A percentile compares a stretch with the other conserved stretches of the same genome.
These are phyloP conservation scores for Nothoprocta pentlandii DNA, from an alignment of 2,113 vertebrate genomes.

Conservation along the genomic window DNA sequence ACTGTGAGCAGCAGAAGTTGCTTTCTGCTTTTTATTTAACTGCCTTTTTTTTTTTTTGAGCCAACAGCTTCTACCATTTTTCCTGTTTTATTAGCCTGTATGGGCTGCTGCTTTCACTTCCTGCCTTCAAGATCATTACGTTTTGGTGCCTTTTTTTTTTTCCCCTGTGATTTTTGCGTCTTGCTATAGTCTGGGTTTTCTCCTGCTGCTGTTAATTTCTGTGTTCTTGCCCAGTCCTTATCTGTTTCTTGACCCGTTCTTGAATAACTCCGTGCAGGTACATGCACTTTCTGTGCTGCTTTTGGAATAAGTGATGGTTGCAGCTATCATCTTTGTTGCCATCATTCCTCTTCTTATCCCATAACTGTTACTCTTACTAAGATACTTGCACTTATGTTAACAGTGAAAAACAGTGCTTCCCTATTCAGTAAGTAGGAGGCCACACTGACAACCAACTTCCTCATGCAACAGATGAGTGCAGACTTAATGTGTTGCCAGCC, in stretches of 20 bases:
- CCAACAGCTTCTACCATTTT: background rate
- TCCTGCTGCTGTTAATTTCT: background rate
- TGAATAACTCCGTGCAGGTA: background rate
- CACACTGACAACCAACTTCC: background rate
- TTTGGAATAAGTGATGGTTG: background rate
- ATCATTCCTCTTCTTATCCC: background rate
- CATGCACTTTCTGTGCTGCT: background rate
- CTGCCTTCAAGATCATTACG: background rate
- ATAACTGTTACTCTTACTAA: rapidly evolving
- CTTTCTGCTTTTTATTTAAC: background rate
- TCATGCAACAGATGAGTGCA: rapidly evolving
- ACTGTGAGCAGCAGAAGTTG: background rate
- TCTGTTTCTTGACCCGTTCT: background rate
- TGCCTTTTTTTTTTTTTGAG: background rate
- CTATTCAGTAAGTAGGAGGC: background rate
- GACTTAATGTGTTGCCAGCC: rapidly evolving
- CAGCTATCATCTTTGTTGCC: background rate
- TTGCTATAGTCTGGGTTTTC: rapidly evolving
- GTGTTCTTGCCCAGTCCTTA: background rate
- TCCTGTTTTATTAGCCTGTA: background rate
- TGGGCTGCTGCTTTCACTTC: background rate
- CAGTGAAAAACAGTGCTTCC: background rate
- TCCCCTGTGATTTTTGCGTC: background rate
- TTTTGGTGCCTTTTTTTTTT: background rate
- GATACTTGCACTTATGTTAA: background rate